These are phyloP conservation scores for Ambastaia sidthimunki DNA, from an alignment of 2,797 vertebrate genomes.

Conservation along the genomic window DNA sequence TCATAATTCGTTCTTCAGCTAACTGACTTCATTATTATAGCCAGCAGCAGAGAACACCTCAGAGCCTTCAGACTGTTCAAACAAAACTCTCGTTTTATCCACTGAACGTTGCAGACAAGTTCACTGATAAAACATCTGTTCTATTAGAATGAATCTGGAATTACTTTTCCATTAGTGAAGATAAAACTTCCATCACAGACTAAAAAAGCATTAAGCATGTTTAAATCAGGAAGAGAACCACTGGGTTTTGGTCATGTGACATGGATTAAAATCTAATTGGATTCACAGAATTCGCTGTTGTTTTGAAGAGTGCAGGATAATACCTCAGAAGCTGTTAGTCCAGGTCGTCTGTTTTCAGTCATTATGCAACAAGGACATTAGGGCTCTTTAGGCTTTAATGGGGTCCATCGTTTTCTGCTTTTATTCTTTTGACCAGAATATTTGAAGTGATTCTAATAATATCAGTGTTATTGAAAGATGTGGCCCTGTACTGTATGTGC, in stretches of 20 bases:
- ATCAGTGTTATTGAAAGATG: neutral
- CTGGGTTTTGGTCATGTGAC: neutral
- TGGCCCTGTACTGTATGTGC: neutral
- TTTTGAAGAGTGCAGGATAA: neutral
- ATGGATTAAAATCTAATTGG: neutral
- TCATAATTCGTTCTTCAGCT: neutral
- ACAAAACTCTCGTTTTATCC: neutral
- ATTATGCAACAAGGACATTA: neutral
- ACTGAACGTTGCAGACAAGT: neutral
- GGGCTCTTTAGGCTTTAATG: neutral
- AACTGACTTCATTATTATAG: neutral
- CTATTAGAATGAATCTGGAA: neutral
- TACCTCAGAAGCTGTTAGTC: neutral
- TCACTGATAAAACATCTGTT: neutral
- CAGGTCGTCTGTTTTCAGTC: no score
- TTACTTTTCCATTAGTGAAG: slow-evolving; percentile 4
- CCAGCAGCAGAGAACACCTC: neutral
- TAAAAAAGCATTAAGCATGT: neutral
- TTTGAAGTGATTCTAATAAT: neutral
- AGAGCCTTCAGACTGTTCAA: neutral
- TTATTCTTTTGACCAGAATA: neutral
- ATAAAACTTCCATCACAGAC: neutral
- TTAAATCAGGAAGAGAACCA: neutral
- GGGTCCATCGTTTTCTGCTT: neutral
- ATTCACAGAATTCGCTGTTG: neutral